These are phyloP conservation scores for Polyploca ridens DNA, from an alignment of 2,888 invertebrate genomes.

Conservation along the genomic window DNA sequence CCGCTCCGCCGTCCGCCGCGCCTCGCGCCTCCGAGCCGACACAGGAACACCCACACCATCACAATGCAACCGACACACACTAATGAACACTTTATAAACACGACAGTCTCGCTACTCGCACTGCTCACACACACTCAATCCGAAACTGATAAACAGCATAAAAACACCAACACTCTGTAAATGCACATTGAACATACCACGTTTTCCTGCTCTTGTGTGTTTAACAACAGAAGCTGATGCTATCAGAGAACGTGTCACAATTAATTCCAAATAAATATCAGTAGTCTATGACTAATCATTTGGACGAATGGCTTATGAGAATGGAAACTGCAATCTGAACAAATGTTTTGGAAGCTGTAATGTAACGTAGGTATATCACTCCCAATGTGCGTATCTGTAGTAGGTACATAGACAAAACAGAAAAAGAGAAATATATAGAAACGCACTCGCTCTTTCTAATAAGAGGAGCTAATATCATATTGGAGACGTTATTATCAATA, in stretches of 20 bases:
- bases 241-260: slow-evolving; percentile 23
- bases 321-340: slow-evolving; percentile 20
- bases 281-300: slow-evolving; percentile 31
- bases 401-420: slow-evolving; percentile 36
- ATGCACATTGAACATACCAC: slow-evolving; percentile 62
- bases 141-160: slow-evolving; percentile 77
- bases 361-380: background rate
- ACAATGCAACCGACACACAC: slow-evolving; percentile 33
- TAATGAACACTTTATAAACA: slow-evolving; percentile 45
- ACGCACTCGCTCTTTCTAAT: slow-evolving; percentile 45
- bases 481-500: slow-evolving; percentile 52
- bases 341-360: background rate
- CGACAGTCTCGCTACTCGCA: slow-evolving; percentile 35
- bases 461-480: slow-evolving; percentile 33
- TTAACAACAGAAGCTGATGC: slow-evolving; percentile 28
- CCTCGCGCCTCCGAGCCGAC: slow-evolving; percentile 55
- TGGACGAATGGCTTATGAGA: slow-evolving; percentile 15
- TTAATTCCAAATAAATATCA: slow-evolving; percentile 14
- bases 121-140: slow-evolving; percentile 50
- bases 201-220: slow-evolving; percentile 48
- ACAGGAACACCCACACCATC: slow-evolving; percentile 70
- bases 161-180: slow-evolving; percentile 74
- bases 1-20: slow-evolving; percentile 54
- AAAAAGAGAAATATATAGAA: no score
- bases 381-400: background rate